Evolutionary conservation across 2,797 vertebrate species (phyloP), one percentile per base, ranked within the genome.

Genomic region (Jordanella pulchra): DNA sequence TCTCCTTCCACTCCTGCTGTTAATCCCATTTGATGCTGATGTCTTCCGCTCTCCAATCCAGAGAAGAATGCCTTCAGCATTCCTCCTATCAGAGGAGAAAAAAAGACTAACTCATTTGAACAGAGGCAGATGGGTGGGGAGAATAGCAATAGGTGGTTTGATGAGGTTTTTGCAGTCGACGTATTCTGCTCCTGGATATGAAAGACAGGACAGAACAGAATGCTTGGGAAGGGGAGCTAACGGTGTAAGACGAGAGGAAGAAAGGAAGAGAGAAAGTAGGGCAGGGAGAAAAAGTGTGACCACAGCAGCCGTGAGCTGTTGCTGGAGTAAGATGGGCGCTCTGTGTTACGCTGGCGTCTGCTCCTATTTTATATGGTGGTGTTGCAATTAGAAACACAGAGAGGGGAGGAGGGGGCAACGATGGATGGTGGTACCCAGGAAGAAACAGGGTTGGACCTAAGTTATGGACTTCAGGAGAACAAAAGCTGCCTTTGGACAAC

Each of bases 1-100:
- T 79, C 75, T 47, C 55, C 65, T 77, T 82, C 75, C 77, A 5
- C 87, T 89, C 86, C 90, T 90, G 89, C 93, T 93, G 92, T 79
- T 95, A 94, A 94, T 94, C 93, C 92, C 89, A 92, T 94, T 91
- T 94, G 93, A 93, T 91, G 92, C 82, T 68, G 71, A 91, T 90
- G 88, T 90, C 90, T 90, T 93, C 91, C 91, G 87, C 80, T 79
- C 85, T 92, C 87, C 89, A 84, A 87, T 92, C 91, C 82, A 72
- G 76, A 53, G 68, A 92, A 92, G 93, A 93, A 94, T 93, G 92
- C 87, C 87, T 91, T 83, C 78, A 83, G 84, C 90, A 93, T 93
- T 94, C 93, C 87, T 90, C 73, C 80, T 80, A 55, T 65, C 83
- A 73, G 81, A 76, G 83, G 70, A 50, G 39, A 56, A 13, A 32